These are phyloP conservation scores for Daubentonia madagascariensis DNA, from an alignment of 2,113 vertebrate species.

Conservation along the genomic window DNA sequence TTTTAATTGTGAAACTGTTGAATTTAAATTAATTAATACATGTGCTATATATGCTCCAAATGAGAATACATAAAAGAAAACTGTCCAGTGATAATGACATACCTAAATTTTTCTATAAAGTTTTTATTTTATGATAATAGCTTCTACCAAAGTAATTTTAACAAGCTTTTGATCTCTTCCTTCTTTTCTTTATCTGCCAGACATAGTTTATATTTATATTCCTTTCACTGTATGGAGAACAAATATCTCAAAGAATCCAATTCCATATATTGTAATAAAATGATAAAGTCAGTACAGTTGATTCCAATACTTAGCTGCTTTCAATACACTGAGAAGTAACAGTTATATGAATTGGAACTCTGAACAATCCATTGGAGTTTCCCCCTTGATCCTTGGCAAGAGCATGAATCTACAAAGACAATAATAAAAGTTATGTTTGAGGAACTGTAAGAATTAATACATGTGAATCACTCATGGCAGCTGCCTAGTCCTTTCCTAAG, in stretches of 20 bases:
- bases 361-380: fast-evolving
- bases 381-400: background rate
- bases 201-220: slow-evolving; percentile 37
- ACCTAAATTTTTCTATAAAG: slow-evolving; percentile 3
- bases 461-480: background rate
- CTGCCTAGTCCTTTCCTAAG: background rate
- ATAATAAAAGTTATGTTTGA: background rate
- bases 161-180: slow-evolving; percentile 43
- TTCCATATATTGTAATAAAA: background rate
- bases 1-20: background rate
- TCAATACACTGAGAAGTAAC: background rate
- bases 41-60: background rate
- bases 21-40: background rate
- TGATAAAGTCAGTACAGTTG: background rate
- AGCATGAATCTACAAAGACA: background rate
- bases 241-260: background rate
- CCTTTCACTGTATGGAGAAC: background rate
- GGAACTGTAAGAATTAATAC: background rate
- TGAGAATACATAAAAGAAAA: background rate
- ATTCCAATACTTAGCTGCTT: background rate
- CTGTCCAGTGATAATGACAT: background rate
- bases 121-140: slow-evolving; percentile 24
- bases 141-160: slow-evolving; percentile 50
- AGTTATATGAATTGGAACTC: background rate
- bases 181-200: slow-evolving; percentile 47